Conservation (phyloP, 1,140 invertebrate genomes). For the Bicyclus anynana region DNA sequence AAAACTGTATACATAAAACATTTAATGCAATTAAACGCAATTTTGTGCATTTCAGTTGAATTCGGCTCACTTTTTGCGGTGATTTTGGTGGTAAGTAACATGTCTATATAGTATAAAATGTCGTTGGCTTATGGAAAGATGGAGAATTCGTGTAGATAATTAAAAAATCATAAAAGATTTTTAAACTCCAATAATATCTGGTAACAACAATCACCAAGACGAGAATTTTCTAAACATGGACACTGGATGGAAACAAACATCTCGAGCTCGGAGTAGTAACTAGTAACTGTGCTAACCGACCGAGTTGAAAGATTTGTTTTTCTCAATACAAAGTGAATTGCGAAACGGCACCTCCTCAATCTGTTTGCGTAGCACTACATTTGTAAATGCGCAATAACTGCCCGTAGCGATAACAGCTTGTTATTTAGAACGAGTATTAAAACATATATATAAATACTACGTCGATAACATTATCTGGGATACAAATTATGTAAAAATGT, state of each 20-base stretch:
- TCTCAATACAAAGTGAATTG: conserved; percentile 26
- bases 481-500: conserved; percentile 37
- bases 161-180: too few species aligned
- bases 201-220: too few species aligned
- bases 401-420: conserved; percentile 13
- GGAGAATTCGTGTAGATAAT: too few species aligned
- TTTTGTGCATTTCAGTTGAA: too few species aligned
- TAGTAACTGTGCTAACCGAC: conserved; percentile 13
- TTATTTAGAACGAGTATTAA: conserved; percentile 21
- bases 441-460: conserved; percentile 26
- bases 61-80: too few species aligned
- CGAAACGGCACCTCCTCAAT: conserved; percentile 22
- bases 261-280: neutral
- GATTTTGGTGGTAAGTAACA: too few species aligned
- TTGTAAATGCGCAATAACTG: conserved; percentile 27
- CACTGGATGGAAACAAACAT: neutral
- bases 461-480: conserved; percentile 29
- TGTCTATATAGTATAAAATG: too few species aligned
- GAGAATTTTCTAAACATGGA: neutral
- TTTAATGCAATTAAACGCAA: too few species aligned
- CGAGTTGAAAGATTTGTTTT: conserved; percentile 30
- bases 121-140: too few species aligned
- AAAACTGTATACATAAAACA: too few species aligned
- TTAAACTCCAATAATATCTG: too few species aligned
- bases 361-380: conserved; percentile 18